Evolutionary conservation across 2,113 vertebrate species (phyloP), one percentile per base, ranked within the genome.

Genomic region (Paratilapia polleni): DNA sequence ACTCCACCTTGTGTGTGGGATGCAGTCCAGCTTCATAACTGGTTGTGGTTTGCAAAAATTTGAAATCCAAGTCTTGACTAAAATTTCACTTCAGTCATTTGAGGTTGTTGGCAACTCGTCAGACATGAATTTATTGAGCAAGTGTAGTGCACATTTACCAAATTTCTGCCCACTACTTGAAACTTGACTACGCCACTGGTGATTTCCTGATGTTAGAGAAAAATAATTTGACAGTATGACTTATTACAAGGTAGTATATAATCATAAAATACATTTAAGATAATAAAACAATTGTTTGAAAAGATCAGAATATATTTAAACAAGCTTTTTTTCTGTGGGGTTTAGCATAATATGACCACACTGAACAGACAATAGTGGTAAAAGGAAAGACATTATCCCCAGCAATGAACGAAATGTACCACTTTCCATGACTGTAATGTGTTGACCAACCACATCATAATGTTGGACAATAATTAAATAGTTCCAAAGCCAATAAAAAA

Each of bases 291-390:
- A 43, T 73, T 54, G 49, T 17, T 73, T 31, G 47, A 52, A 52
- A 52, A 43, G 12, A 43, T 43, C 41, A 43, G 41, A 43, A 52
- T 52, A 52, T 52, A 13, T 52, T 15, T 49, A 49, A 49, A 49
- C 15, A 19, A 5, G 47, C 15, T 8, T 43, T 43, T 43, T 43
- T 1, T 8, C 6, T 14, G 41, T 43, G 41, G 41, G 11, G 11
- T 19, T 15, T 49, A 17, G 47, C 6, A 13, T n/a, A 1, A 24
- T 70, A 31, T 20, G 24, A 43, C 10, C 24, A 49, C 66, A 49
- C 66, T 52, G 24, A 73, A 12, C 5, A 68, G 47, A 0, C 6
- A 36, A 36, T 0, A n/a, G 28, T 54, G 28, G 26, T 0, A 0
- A 73, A 52, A 73, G 43, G 15, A 73, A 73, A 52, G 24, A 6